Conservation (phyloP, 2,797 vertebrate species). For the Margarornis squamiger region DNA sequence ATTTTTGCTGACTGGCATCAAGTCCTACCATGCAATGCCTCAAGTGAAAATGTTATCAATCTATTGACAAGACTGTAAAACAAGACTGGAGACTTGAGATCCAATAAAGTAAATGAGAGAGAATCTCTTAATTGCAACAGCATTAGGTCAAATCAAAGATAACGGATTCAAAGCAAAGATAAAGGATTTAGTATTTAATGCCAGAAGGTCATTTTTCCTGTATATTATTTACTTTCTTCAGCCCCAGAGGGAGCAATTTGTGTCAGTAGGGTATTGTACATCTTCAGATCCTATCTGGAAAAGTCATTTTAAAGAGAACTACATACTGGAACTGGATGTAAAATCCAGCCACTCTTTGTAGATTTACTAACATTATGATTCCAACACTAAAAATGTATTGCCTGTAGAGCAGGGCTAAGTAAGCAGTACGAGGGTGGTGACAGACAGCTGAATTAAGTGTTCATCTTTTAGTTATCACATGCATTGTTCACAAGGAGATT, state of each 20-base stretch:
- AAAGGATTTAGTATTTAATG: background rate
- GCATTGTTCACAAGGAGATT: conserved; percentile 46
- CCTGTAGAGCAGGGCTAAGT: background rate
- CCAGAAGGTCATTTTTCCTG: background rate
- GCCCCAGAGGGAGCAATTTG: background rate
- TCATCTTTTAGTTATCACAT: conserved; percentile 47
- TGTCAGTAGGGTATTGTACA: background rate
- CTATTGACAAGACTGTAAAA: background rate
- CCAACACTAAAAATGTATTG: background rate
- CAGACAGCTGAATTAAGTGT: conserved; percentile 23
- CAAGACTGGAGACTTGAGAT: background rate
- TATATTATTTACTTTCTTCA: background rate
- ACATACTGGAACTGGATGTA: too few relatives aligned
- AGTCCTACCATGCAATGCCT: background rate
- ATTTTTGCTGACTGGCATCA: background rate
- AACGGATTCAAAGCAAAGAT: background rate
- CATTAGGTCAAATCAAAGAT: background rate
- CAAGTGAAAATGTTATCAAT: background rate
- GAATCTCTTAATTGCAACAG: background rate
- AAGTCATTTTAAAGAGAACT: background rate
- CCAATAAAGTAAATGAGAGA: background rate
- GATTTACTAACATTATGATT: background rate
- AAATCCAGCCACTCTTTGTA: background rate
- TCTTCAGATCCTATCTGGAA: background rate
- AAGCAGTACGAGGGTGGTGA: background rate